phyloP scores from a whole-genome alignment of 1,140 invertebrate genomes.

The Pseudomyrmex sp. region DNA sequence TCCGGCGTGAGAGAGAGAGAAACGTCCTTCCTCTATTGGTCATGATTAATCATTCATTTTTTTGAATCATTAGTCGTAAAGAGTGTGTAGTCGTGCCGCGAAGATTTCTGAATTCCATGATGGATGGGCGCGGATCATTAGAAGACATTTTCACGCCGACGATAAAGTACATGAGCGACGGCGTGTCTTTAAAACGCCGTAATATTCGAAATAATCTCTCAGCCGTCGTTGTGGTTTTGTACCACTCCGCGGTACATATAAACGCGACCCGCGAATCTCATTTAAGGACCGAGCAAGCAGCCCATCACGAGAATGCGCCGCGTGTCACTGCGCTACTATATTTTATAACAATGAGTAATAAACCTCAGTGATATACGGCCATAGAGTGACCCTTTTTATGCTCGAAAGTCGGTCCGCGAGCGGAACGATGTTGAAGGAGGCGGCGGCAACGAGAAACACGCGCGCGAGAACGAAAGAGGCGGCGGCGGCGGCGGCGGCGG shows the following conservation, averaged over 20 bases:
- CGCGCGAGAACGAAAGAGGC: slow-evolving; percentile 21
- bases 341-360: slow-evolving; percentile 74
- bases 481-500: neutral
- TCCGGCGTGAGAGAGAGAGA: slow-evolving; percentile 1
- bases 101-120: slow-evolving; percentile 46
- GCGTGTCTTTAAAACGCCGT: slow-evolving; percentile 39
- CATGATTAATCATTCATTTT: slow-evolving; percentile 41
- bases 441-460: slow-evolving; percentile 8
- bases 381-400: slow-evolving; percentile 64
- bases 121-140: slow-evolving; percentile 51
- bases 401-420: slow-evolving; percentile 28
- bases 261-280: slow-evolving; percentile 48
- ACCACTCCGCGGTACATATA: slow-evolving; percentile 31
- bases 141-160: slow-evolving; percentile 37
- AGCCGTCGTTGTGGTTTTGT: slow-evolving; percentile 47
- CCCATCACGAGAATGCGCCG: slow-evolving; percentile 63
- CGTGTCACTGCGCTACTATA: slow-evolving; percentile 67
- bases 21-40: slow-evolving; percentile 30
- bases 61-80: slow-evolving; percentile 38
- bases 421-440: slow-evolving; percentile 20
- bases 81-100: neutral
- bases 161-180: slow-evolving; percentile 25
- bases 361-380: slow-evolving; percentile 69
- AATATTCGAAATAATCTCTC: slow-evolving; percentile 50
- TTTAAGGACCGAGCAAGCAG: slow-evolving; percentile 48